Evolutionary conservation across 2,888 invertebrate species (phyloP), one percentile per base, ranked within the genome.

Genomic region (Arrhopalites spinosus): DNA sequence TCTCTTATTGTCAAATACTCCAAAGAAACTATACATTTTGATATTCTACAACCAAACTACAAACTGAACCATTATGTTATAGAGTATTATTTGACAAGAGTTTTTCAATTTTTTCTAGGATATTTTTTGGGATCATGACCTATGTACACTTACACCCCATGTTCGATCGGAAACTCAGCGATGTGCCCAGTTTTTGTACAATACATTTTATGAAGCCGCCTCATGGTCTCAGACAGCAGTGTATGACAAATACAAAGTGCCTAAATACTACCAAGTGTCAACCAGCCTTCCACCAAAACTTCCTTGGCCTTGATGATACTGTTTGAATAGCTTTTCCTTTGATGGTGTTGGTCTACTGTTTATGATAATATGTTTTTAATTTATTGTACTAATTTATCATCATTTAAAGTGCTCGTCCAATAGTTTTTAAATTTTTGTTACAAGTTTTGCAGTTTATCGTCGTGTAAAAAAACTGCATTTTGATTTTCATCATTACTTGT

Each of bases 181-280:
- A 23, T 91, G 93, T 80, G 87, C 94, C 74, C 86, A 88, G 36
- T 88, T 90, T 83, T 87, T 96, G 76, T 89, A 90, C 75, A 88
- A 89, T 83, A 89, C 93, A 17, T 94, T 93, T 85, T 85, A 87
- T 68, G 89, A 89, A 84, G 92, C 93, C 2, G 85, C 88, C 8
- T 87, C 86, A 56, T 88, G 91, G 82, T 89, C 90, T 53, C 94
- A 95, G 85, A 93, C 93, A 85, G 94, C 96, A 67, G 92, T 96
- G 80, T 90, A 91, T 81, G 95, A 96, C 84, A 97, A 96, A 87
- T 97, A 95, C 87, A 93, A 91, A 79, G 81, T 84, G 66, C 79
- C 84, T 73, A 87, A 87, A 86, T 88, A 53, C 56, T 73, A 76
- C 36, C 45, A 75, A n/a, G 68, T 79, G 30, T 69, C 78, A 5